phyloP scores from a whole-genome alignment of 2,888 invertebrate species.

The Lobophora halterata region DNA sequence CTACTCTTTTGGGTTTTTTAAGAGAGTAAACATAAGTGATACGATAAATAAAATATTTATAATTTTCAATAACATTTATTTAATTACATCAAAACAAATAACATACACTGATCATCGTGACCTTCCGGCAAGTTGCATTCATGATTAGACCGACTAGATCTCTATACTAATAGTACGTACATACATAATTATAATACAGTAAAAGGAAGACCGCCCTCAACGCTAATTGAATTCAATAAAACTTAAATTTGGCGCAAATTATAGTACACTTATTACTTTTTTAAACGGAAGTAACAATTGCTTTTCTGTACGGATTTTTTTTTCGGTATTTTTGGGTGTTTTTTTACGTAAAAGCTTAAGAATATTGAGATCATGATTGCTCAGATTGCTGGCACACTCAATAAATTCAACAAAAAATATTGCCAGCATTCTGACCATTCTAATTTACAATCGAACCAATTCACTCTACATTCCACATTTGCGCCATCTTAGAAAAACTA shows the following conservation, averaged over 20 bases:
- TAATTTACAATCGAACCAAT: slow-evolving; percentile 14
- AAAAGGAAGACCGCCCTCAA: slow-evolving; percentile 22
- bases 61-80: slow-evolving; percentile 77
- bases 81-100: slow-evolving; percentile 77
- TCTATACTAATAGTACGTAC: slow-evolving; percentile 47
- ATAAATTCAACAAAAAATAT: neutral
- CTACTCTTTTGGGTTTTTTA: no score
- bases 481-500: slow-evolving; percentile 20
- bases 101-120: slow-evolving; percentile 68
- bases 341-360: slow-evolving; percentile 8
- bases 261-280: slow-evolving; percentile 1
- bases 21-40: no score
- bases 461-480: slow-evolving; percentile 21
- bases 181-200: slow-evolving; percentile 30
- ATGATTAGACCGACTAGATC: slow-evolving; percentile 71
- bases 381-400: slow-evolving; percentile 1
- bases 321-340: neutral
- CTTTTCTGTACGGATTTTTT: neutral
- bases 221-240: slow-evolving; percentile 5
- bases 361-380: slow-evolving; percentile 21
- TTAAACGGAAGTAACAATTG: neutral
- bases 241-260: slow-evolving; percentile 15
- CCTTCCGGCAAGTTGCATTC: slow-evolving; percentile 71
- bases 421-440: slow-evolving; percentile 9
- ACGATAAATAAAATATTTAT: slow-evolving; percentile 22